Evolutionary conservation across 92 coral and sea anemone genomes (phyloP), one percentile per base, ranked within the genome.

Genomic region (Pocillopora meandrina): DNA sequence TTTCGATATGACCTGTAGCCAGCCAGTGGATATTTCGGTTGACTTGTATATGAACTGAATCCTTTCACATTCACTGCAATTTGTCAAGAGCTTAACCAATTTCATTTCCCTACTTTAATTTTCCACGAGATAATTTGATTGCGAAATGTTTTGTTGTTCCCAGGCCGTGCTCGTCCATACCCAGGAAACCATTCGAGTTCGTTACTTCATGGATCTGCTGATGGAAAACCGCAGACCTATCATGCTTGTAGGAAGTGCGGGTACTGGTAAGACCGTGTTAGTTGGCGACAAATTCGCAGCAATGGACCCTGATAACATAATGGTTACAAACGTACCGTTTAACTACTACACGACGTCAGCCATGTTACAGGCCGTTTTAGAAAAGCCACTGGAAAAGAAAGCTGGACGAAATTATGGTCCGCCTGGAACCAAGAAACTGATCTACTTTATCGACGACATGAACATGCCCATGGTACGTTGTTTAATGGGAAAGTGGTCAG

Each of bases 121-220:
- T 31, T 3, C 10, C 14, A 49, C 14, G 12, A 23, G 15, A 31
- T 18, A 59, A 33, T 57, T 56, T 63, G 31, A 26, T n/a, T 33
- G 66, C 16, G 56, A 33, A 47, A 52, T 33, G 26, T 1, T 42
- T 79, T 52, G 36, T 85, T 71, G 63, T 68, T 85, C 76, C 66
- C 78, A 97, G 98, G 99, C 99, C 74, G 99, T 97, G 17, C 98
- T 97, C 72, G 99, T 97, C 36, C 99, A 97, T 91, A 97, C 99
- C 0, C 96, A 97, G 31, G 99, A 97, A 85, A 97, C 99, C 78
- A 97, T 95, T 19, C 95, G 99, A 71, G 98, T 97, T 74, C 95
- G 99, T 23, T 97, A 91, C 90, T 97, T 97, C 94, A 94, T 97
- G 99, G 99, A 97, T 85, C 77, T 97, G 74, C 82, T 97, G 85